Conservation (phyloP, 2,888 invertebrate species). For the Capitulum mitella region DNA sequence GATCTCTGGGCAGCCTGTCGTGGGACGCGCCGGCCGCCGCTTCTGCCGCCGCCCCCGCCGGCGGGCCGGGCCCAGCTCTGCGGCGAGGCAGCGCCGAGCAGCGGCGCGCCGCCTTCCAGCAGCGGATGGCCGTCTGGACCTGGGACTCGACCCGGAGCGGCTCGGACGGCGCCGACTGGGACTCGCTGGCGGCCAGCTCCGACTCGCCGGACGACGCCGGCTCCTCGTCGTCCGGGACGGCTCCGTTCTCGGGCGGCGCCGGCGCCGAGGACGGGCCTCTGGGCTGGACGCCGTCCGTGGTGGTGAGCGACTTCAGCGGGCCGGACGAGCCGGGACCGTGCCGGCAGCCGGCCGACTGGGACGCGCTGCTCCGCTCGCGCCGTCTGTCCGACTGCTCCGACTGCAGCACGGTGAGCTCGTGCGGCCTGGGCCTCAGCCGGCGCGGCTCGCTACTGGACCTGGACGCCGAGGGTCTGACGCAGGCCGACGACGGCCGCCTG, state of each 20-base stretch:
- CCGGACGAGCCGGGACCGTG: conserved; percentile 1
- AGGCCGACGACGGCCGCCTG: conserved; percentile 64
- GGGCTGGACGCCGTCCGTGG: conserved; percentile 40
- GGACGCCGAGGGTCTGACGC: conserved; percentile 48
- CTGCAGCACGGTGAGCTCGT: conserved; percentile 48
- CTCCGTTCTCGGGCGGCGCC: neutral
- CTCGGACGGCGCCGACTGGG: neutral
- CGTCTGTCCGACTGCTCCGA: conserved; percentile 63
- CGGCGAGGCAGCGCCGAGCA: neutral
- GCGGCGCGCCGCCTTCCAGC: neutral
- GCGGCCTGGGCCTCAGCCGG: conserved; percentile 41
- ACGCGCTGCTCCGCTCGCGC: conserved; percentile 39
- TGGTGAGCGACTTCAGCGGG: conserved; percentile 66
- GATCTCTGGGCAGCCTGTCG: neutral
- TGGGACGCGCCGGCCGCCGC: neutral
- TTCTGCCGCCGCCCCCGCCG: neutral
- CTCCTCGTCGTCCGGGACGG: neutral
- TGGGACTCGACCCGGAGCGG: neutral
- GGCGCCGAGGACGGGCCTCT: neutral
- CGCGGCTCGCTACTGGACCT: conserved; percentile 33
- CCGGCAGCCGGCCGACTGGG: neutral
- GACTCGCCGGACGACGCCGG: neutral
- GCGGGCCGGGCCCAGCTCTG: neutral
- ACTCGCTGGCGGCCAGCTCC: neutral
- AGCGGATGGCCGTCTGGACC: neutral